Conservation (phyloP, 2,888 invertebrate species). For the Andrena marginata region DNA sequence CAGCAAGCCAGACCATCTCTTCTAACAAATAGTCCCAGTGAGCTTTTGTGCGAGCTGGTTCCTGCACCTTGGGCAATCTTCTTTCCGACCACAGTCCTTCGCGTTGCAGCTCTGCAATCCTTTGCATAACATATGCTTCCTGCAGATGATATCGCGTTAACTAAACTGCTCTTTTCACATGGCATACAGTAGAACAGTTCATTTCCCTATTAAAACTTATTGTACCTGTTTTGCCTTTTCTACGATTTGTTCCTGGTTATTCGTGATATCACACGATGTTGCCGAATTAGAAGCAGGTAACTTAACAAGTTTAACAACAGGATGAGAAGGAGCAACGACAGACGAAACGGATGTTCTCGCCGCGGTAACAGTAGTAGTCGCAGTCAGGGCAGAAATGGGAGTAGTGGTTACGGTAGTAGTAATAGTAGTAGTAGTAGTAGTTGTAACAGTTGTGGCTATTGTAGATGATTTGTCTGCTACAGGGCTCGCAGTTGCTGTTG, state of each 20-base stretch:
- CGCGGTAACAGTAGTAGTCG: conserved; percentile 56
- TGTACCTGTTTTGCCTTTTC: conserved; percentile 93
- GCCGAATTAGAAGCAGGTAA: conserved; percentile 75
- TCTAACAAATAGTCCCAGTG: conserved; percentile 99
- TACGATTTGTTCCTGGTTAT: conserved; percentile 91
- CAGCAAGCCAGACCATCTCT: conserved; percentile 99
- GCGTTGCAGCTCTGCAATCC: conserved; percentile 96
- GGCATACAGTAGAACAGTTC: neutral
- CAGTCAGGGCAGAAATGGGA: conserved; percentile 43
- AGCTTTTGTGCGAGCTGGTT: conserved; percentile 95
- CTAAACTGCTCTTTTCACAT: neutral
- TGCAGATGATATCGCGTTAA: conserved; percentile 76
- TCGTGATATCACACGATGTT: conserved; percentile 79
- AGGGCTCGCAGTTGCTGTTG: conserved; percentile 75
- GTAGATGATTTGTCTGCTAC: conserved; percentile 81
- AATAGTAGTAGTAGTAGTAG: conserved; percentile 54
- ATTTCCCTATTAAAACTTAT: neutral
- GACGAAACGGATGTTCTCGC: conserved; percentile 58
- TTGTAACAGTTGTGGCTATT: conserved; percentile 53
- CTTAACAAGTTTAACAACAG: conserved; percentile 82
- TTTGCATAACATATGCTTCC: conserved; percentile 97
- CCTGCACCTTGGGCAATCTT: conserved; percentile 95
- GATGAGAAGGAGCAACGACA: conserved; percentile 72
- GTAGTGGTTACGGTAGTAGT: conserved; percentile 45
- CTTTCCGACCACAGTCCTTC: conserved; percentile 98